A percentile compares a stretch with the other conserved stretches of the same genome.
phyloP scores from a whole-genome alignment of 2,113 vertebrate species.

The Amazona guildingii region DNA sequence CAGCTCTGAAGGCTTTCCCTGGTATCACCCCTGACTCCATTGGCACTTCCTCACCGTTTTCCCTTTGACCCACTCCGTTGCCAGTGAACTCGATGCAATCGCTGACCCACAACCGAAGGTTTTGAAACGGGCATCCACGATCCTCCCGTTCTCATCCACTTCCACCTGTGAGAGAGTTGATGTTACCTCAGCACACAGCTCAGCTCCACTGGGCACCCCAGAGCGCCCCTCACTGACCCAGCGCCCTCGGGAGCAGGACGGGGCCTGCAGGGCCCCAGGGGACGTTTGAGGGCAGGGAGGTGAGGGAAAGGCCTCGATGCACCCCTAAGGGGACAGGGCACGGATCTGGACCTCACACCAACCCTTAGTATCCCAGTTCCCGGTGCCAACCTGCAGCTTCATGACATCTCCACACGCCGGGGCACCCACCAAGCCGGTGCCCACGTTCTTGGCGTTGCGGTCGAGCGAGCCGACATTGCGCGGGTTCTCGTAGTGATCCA shows the following conservation, averaged over 20 bases:
- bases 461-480: constrained; percentile 92
- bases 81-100: constrained; percentile 92
- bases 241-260: no score
- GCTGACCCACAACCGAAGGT: constrained; percentile 94
- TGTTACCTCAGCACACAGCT: fast-evolving
- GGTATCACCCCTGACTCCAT: fast-evolving
- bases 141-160: constrained; percentile 86
- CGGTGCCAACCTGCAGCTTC: constrained; percentile 87
- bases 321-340: not conserved
- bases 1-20: fast-evolving
- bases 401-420: constrained; percentile 97
- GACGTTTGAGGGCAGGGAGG: fast-evolving
- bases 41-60: constrained; percentile 84
- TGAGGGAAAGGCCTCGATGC: not conserved
- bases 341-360: fast-evolving
- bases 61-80: constrained; percentile 96
- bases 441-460: constrained; percentile 90
- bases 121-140: constrained; percentile 91
- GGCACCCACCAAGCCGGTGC: constrained; percentile 93
- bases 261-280: no score
- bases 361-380: fast-evolving
- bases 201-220: fast-evolving
- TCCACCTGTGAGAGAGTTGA: constrained; percentile 75
- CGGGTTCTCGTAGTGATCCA: constrained; percentile 98
- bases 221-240: not conserved